Evolutionary conservation across 1,140 invertebrate genomes (phyloP).

Genomic region (Neuroterus valhalla): DNA sequence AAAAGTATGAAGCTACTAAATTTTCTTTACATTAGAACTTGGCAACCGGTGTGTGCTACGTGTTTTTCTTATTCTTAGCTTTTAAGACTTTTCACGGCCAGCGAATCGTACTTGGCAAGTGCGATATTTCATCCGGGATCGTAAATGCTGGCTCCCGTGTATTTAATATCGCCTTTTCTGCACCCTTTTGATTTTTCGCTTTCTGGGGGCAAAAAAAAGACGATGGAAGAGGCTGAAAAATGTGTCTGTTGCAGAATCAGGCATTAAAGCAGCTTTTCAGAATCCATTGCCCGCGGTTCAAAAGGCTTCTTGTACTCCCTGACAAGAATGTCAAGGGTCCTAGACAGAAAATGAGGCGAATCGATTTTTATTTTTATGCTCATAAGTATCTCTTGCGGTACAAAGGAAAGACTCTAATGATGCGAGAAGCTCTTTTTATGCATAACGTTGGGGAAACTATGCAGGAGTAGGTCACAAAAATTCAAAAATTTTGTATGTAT

Average conservation of each 20-base stretch:
- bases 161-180: background rate
- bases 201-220: background rate
- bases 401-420: background rate
- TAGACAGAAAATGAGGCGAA: slow-evolving; percentile 23
- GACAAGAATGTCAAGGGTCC: slow-evolving; percentile 14
- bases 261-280: slow-evolving; percentile 28
- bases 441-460: background rate
- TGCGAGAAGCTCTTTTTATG: background rate
- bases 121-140: background rate
- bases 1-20: no score
- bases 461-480: no score
- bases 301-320: slow-evolving; percentile 16
- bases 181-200: background rate
- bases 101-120: background rate
- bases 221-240: background rate
- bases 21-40: no score
- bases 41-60: no score
- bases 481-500: no score
- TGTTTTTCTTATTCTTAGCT: no score
- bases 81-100: background rate
- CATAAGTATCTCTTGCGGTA: background rate
- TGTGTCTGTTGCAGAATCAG: slow-evolving; percentile 16
- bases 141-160: background rate
- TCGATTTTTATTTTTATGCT: slow-evolving; percentile 22
- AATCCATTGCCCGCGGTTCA: slow-evolving; percentile 18